phyloP scores from a whole-genome alignment of 2,888 invertebrate species.

The Caenorhabditis japonica region DNA sequence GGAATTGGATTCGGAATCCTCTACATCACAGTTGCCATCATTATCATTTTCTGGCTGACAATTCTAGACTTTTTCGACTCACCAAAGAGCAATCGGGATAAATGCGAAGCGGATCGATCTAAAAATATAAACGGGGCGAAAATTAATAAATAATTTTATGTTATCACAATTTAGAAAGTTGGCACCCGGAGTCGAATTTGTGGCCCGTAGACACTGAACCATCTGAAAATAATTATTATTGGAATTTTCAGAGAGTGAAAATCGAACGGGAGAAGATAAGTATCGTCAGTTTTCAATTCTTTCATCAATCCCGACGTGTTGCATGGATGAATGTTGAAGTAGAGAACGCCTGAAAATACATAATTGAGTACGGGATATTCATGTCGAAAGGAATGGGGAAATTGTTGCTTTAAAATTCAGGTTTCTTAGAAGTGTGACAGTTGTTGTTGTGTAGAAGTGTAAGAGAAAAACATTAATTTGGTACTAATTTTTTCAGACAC shows the following conservation, averaged over 20 bases:
- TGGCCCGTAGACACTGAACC: conserved; percentile 63
- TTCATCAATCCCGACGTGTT: conserved; percentile 64
- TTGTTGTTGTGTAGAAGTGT: no score
- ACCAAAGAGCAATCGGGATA: conserved; percentile 12
- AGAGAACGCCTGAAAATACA: conserved; percentile 69
- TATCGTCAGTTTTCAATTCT: conserved; percentile 50
- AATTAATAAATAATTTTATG: neutral
- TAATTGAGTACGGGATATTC: no score
- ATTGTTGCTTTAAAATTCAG: no score
- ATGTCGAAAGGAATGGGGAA: no score
- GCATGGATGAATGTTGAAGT: conserved; percentile 74
- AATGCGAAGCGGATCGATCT: neutral
- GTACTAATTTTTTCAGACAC: no score
- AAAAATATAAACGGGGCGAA: neutral
- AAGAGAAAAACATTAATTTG: no score
- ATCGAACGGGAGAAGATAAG: conserved; percentile 20
- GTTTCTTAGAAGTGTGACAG: no score
- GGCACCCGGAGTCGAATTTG: conserved; percentile 55
- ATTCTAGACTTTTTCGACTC: conserved; percentile 66
- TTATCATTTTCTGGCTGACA: conserved; percentile 64
- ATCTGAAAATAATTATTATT: conserved; percentile 49
- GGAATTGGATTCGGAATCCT: conserved; percentile 75
- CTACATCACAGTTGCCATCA: conserved; percentile 67
- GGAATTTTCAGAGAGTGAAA: neutral
- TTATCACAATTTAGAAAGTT: neutral